Conservation (phyloP, 2,113 vertebrate genomes). For the Myrmecophaga tridactyla region DNA sequence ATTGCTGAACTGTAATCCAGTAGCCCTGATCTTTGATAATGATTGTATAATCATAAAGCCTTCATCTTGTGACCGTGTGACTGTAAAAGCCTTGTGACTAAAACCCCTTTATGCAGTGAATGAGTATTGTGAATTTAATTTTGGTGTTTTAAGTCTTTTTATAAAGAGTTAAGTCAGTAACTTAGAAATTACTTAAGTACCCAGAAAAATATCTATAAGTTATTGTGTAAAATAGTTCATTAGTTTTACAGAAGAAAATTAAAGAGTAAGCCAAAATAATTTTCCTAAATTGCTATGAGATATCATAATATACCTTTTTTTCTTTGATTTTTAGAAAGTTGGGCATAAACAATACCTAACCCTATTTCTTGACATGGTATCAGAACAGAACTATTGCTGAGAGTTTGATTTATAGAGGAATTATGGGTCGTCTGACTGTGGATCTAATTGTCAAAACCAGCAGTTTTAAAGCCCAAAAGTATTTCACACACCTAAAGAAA, state of each 20-base stretch:
- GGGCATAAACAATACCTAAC: neutral
- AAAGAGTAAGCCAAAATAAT: constrained; percentile 3
- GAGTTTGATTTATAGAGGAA: constrained; percentile 53
- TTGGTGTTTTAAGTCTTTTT: constrained; percentile 17
- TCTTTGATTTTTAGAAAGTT: constrained; percentile 67
- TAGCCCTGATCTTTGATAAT: no score
- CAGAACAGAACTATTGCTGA: constrained; percentile 3
- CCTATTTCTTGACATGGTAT: constrained; percentile 33
- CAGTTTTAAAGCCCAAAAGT: constrained; percentile 84
- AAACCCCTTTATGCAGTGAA: no score
- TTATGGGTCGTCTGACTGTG: constrained; percentile 91
- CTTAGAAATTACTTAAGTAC: neutral
- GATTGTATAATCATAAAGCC: no score
- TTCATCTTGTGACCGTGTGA: no score
- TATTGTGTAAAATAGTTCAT: neutral
- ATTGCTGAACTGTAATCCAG: no score
- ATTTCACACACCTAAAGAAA: constrained; percentile 87
- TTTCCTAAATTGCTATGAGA: constrained; percentile 11
- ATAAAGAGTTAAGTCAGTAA: neutral
- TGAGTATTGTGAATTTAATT: neutral
- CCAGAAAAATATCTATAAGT: constrained; percentile 7
- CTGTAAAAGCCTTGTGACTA: no score
- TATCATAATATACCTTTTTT: constrained; percentile 25
- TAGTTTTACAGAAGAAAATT: constrained; percentile 16
- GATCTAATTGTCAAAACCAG: constrained; percentile 90